Evolutionary conservation across 2,888 invertebrate species (phyloP).

Genomic region (Xanthia togata): DNA sequence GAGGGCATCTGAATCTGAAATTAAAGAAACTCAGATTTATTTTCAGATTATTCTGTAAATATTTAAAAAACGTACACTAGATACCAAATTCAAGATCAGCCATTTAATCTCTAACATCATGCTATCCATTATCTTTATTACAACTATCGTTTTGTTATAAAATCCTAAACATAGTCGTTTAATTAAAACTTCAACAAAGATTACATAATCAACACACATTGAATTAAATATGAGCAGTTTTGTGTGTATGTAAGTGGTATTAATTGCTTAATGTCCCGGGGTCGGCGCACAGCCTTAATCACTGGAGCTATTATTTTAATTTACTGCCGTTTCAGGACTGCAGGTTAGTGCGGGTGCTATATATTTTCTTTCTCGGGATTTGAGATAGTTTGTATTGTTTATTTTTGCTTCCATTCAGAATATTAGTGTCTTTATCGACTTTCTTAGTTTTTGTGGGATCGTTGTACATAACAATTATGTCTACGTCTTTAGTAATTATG

Average conservation of each 20-base stretch:
- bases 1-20: background rate
- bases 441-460: background rate
- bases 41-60: background rate
- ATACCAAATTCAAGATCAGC: background rate
- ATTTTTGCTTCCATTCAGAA: background rate
- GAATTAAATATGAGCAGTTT: slow-evolving; percentile 58
- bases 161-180: no score
- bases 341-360: background rate
- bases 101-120: background rate
- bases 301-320: slow-evolving; percentile 36
- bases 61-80: background rate
- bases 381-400: background rate
- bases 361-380: slow-evolving; percentile 2
- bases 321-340: slow-evolving; percentile 12
- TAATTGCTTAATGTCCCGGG: slow-evolving; percentile 40
- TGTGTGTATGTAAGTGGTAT: slow-evolving; percentile 44
- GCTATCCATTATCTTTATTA: background rate
- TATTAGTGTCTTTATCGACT: background rate
- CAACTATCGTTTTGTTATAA: background rate
- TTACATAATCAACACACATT: slow-evolving; percentile 42
- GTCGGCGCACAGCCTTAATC: slow-evolving; percentile 5
- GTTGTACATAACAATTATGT: background rate
- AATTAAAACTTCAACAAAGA: slow-evolving; percentile 16
- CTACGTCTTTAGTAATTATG: background rate
- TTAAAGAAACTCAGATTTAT: no score